A percentile compares a stretch with the other conserved stretches of the same genome.
Evolutionary conservation across 2,888 invertebrate genomes (phyloP).

Genomic region (Limenitis camilla): DNA sequence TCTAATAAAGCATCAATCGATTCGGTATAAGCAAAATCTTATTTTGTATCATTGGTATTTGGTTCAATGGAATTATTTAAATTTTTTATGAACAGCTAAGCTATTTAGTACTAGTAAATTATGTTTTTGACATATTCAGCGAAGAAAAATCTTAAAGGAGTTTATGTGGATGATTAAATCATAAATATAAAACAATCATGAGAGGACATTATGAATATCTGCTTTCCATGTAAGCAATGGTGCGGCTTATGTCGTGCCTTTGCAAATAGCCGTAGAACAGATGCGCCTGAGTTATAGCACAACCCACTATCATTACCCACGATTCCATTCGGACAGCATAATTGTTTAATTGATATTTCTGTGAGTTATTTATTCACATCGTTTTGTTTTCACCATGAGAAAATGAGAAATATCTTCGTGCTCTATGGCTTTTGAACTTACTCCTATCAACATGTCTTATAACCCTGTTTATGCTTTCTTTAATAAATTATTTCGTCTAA

Average conservation of each 20-base stretch:
- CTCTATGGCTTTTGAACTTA: slow-evolving; percentile 42
- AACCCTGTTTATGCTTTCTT: too few relatives aligned
- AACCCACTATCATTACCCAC: slow-evolving; percentile 73
- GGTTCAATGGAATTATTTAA: too few relatives aligned
- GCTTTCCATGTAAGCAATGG: slow-evolving; percentile 21
- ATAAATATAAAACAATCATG: slow-evolving; percentile 2
- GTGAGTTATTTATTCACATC: slow-evolving; percentile 74
- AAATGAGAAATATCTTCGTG: slow-evolving; percentile 60
- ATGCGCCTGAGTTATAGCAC: slow-evolving; percentile 73
- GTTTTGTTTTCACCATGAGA: slow-evolving; percentile 65
- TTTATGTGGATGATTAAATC: neutral
- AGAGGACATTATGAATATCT: slow-evolving; percentile 14
- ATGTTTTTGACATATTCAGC: too few relatives aligned
- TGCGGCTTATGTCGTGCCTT: slow-evolving; percentile 60
- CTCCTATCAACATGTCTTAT: neutral
- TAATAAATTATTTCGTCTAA: too few relatives aligned
- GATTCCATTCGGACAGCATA: slow-evolving; percentile 76
- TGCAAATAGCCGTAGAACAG: slow-evolving; percentile 72
- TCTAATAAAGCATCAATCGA: too few relatives aligned
- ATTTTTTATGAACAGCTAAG: too few relatives aligned
- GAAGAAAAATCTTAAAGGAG: too few relatives aligned
- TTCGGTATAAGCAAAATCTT: too few relatives aligned
- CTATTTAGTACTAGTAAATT: too few relatives aligned
- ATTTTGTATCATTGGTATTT: too few relatives aligned
- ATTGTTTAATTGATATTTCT: slow-evolving; percentile 77